These are phyloP conservation scores for Rapana venosa DNA, from an alignment of 2,888 invertebrate species.

Conservation along the genomic window DNA sequence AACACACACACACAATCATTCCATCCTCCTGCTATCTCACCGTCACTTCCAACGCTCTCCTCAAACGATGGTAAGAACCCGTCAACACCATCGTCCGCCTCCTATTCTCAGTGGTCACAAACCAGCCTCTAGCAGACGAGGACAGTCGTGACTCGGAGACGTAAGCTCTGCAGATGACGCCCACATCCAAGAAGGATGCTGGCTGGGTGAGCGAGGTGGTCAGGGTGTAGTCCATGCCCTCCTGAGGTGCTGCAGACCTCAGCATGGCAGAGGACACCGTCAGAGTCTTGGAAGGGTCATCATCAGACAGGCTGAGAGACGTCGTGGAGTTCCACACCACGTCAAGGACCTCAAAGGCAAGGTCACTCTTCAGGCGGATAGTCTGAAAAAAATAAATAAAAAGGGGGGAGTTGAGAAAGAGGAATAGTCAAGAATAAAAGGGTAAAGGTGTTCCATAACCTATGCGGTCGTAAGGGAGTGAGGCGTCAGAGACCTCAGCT, in stretches of 20 bases:
- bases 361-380: constrained; percentile 55
- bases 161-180: constrained; percentile 56
- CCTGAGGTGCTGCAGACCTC: constrained; percentile 38
- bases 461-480: too few species aligned
- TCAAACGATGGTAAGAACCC: constrained; percentile 48
- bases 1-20: neutral
- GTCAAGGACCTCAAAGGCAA: constrained; percentile 53
- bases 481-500: too few species aligned
- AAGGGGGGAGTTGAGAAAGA: too few species aligned
- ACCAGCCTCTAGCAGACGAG: constrained; percentile 58
- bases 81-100: constrained; percentile 57
- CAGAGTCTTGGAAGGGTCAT: constrained; percentile 57
- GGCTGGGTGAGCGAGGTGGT: constrained; percentile 63
- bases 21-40: neutral
- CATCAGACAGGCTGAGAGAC: constrained; percentile 59
- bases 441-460: too few species aligned
- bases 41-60: constrained; percentile 34
- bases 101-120: constrained; percentile 58
- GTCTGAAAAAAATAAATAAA: constrained; percentile 49
- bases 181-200: constrained; percentile 63
- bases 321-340: constrained; percentile 60
- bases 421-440: too few species aligned
- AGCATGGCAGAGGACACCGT: constrained; percentile 55
- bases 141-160: constrained; percentile 49
- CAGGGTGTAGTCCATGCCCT: constrained; percentile 54